phyloP scores from a whole-genome alignment of 2,113 vertebrate species.

The Thamnaconus septentrionalis region DNA sequence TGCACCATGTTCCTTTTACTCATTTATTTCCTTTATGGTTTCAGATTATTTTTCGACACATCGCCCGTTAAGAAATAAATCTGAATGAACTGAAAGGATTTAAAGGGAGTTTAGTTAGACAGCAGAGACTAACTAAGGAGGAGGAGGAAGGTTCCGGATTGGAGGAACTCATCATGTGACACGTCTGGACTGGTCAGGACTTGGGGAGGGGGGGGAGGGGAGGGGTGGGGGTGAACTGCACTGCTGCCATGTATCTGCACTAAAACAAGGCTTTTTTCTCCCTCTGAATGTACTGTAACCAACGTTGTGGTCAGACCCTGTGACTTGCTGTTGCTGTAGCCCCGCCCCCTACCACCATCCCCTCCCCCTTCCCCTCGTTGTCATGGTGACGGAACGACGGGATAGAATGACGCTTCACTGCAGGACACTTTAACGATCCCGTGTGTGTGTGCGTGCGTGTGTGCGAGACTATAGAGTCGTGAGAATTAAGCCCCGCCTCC shows the following conservation, averaged over 20 bases:
- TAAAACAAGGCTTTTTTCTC: slow-evolving; percentile 69
- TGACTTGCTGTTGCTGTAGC: slow-evolving; percentile 13
- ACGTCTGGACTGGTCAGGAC: too few species aligned
- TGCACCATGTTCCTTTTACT: too few species aligned
- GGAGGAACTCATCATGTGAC: too few species aligned
- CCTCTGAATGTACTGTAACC: slow-evolving; percentile 72
- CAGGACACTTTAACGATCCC: slow-evolving; percentile 10
- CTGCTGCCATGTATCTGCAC: slow-evolving; percentile 67
- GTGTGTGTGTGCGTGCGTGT: too few species aligned
- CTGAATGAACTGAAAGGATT: too few species aligned
- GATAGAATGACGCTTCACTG: not conserved
- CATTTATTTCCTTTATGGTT: too few species aligned
- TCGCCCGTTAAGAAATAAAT: too few species aligned
- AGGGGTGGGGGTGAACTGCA: slow-evolving; percentile 43
- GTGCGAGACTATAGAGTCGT: not conserved
- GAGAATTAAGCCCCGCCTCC: slow-evolving; percentile 20
- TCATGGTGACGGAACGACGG: not conserved
- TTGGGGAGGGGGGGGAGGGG: too few species aligned
- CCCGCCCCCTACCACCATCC: slow-evolving; percentile 14
- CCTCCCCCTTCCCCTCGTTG: slow-evolving; percentile 39
- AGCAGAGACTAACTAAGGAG: too few species aligned
- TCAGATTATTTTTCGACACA: too few species aligned
- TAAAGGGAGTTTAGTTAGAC: too few species aligned
- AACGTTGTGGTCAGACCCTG: slow-evolving; percentile 26
- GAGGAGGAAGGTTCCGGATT: too few species aligned